Base-by-base conservation (phyloP, 2,113 vertebrate genomes). In the Xiphophorus hellerii region DNA sequence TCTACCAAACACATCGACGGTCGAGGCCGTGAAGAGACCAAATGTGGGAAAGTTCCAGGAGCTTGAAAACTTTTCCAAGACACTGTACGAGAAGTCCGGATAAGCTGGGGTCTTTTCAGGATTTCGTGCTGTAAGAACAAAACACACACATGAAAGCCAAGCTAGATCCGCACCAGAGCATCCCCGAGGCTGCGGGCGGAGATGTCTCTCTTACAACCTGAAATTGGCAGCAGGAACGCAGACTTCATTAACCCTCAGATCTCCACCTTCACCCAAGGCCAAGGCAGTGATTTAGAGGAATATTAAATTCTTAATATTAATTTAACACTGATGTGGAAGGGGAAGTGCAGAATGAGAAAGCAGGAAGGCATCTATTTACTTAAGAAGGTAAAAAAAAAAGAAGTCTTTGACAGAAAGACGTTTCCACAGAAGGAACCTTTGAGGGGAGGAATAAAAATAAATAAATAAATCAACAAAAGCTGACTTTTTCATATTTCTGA, bases 291-390 rank as follows among this genome's bases (percentile, higher is more conserved):
- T 76, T 76, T 62, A 61, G 12, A 48, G 44, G 63, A 9, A 28
- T 71, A 69, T 85, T 22, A 82, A 66, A 42, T 17, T 35, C 37
- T 69, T 58, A 61, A 69, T 29, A 3, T 44, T 76, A 69, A 48
- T 31, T 71, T 80, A 62, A 39, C 11, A 4, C 62, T n/a, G 27
- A 30, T 64, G 33, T 3, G 60, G 66, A 44, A 61, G 73, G 54
- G 5, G 25, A 37, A 25, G 22, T 5, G 67, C 4, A 44, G 31
- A 70, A 3, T 10, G 28, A 71, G 37, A 44, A 51, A 72, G 17
- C 1, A 25, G 17, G 22, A 37, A 27, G 17, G 15, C 12, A 39
- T 42, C 9, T 2, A 14, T 37, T n/a, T 22, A 62, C 15, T 29
- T 39, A 30, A 42, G 54, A 39, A 15, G 54, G 14, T 39, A 6